Evolutionary conservation across 2,888 invertebrate genomes (phyloP), one percentile per base, ranked within the genome.

Genomic region (Latrodectus hesperus): DNA sequence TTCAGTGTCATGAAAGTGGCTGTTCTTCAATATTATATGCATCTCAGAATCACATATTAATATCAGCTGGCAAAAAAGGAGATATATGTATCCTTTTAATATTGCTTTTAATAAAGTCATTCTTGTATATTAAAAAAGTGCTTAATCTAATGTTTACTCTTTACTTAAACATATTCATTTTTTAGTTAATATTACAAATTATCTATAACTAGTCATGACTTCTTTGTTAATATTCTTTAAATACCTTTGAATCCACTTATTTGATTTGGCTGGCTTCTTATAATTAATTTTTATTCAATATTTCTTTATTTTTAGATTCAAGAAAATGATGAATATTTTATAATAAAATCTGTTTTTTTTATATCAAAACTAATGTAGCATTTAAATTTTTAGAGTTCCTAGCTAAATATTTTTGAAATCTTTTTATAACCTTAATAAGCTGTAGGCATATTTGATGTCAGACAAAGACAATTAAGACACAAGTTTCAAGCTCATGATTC

Each of bases 51-150:
- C 99, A 99, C 91, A 94, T 98, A 90, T 94, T 99, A 80, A 97
- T 99, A 91, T 98, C 98, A 89, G 98, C 98, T 90, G 99, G 99
- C 17, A 97, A 98, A 92, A 97, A 97, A 92, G 99, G 99, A 60
- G 98, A 98, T 92, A 96, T 99, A 90, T 97, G 97, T 91, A 95
- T 99, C 92, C 88, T 87, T 90, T 76, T 26, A 70, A 9, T 60
- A 10, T 38, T 38, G 38, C 6, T 38, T 38, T 38, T 38, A 38
- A 6, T 38, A 22, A 22, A 22, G 22, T 22, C 22, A 22, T 38
- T 38, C 6, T 38, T 38, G 6, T 38, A 38, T 38, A 38, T 38
- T 38, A 38, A 38, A 38, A 38, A 38, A 38, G 1, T 38, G 4
- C 6, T 38, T 6, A 38, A 6, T 38, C 6, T 38, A 38, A 38